Evolutionary conservation across 2,888 invertebrate species (phyloP), one percentile per base, ranked within the genome.

Genomic region (Chymomyza caudatula): DNA sequence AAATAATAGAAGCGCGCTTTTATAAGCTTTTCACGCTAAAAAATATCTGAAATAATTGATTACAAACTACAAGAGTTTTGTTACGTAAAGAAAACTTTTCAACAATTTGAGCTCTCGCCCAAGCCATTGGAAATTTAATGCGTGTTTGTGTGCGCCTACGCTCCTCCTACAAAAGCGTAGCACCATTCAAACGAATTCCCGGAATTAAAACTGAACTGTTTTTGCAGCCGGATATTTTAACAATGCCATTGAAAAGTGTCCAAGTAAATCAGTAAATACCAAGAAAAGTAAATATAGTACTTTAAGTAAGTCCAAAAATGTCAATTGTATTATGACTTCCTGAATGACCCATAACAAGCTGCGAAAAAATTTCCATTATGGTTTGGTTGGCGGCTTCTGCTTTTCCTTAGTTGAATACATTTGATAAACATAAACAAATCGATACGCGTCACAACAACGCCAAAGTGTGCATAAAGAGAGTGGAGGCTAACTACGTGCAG

Each of bases 361-460:
- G 65, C 63, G 59, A 42, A 64, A 64, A 66, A 65, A 65, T 66
- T 71, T 65, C 55, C 66, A 57, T 60, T 55, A 51, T 51, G 57
- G 53, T 60, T 64, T 69, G 64, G 63, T 71, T 29, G 6, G 29
- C 29, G 29, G 29, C 29, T 37, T 11, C 29, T 5, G 25, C 52
- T 15, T 60, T 52, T 37, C 1, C 29, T 11, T 6, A 8, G 84
- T 61, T 63, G 84, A 74, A 68, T 77, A 76, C 71, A 78, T 74
- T 78, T 77, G 75, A 81, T 82, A 83, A 84, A 85, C 80, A 85
- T 84, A 84, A 86, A 84, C 87, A 84, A 80, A 84, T 84, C 84
- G 84, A 84, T 84, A 86, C 83, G 84, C 83, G 76, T 83, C 85
- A 83, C 79, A 86, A 82, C 82, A 84, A 78, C 71, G 77, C 72